Evolutionary conservation across 2,888 invertebrate species (phyloP), one percentile per base, ranked within the genome.

Genomic region (Gari tellinella): DNA sequence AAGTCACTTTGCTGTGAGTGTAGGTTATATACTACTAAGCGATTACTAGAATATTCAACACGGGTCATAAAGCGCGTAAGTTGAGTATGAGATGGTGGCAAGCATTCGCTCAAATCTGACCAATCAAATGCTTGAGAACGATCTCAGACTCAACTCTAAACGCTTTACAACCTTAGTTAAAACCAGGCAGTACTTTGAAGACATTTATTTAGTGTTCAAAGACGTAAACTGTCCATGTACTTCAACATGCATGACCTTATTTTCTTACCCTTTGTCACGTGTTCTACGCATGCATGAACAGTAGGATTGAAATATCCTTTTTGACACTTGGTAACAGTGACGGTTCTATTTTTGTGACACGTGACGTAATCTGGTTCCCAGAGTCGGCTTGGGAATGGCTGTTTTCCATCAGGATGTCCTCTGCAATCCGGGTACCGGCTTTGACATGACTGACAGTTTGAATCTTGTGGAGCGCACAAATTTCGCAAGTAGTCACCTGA

Each of bases 401-500:
- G 57, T 10, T 57, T 46, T 4, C 84, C 82, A 46, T 84, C 78
- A 2, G 64, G 23, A 38, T 69, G 55, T 15, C 75, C 77, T 10
- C 72, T 56, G 74, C 84, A 84, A 23, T 72, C 76, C 0, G 82
- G 80, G n/a, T 73, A 48, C 53, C 84, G 57, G 12, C 62, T 57
- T 21, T 60, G 57, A 57, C 84, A 84, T 26, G 80, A 81, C 14
- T 61, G 56, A 63, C 84, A 84, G 17, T 58, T 43, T 4, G 19
- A 23, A 37, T 72, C 69, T 15, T 53, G 51, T 15, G 69, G 56
- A 19, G 63, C 38, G 48, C 84, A 84, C 17, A 76, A 55, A 63
- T 84, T 84, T 38, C 77, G 64, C 2, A 70, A 55, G 45, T 84
- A 84, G 40, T 83, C 80, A 72, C 84, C 84, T n/a, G n/a, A n/a